These are phyloP conservation scores for Lycocorax pyrrhopterus DNA, from an alignment of 2,113 vertebrate species.

Conservation along the genomic window DNA sequence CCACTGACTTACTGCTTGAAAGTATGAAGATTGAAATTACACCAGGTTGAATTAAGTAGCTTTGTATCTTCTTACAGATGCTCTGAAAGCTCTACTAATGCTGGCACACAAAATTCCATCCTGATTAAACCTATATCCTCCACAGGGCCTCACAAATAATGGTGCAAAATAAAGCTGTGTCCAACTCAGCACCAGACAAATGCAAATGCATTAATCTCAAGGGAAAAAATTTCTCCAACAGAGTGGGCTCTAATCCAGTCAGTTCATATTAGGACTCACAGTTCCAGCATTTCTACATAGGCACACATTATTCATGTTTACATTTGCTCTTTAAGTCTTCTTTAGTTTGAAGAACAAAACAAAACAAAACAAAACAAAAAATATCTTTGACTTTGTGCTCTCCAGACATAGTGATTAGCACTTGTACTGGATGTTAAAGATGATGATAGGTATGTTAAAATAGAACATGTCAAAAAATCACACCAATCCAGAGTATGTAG, in stretches of 20 bases:
- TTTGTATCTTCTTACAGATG: constrained; percentile 9
- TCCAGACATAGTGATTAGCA: background rate
- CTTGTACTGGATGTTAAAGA: background rate
- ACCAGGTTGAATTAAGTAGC: constrained; percentile 11
- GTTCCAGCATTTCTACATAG: background rate
- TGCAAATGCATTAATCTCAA: background rate
- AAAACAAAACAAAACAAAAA: background rate
- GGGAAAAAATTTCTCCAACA: background rate
- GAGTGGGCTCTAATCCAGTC: background rate
- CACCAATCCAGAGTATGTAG: background rate
- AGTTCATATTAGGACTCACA: background rate
- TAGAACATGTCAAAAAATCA: background rate
- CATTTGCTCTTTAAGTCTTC: background rate
- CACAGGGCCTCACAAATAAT: background rate
- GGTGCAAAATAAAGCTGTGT: background rate
- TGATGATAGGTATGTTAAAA: background rate
- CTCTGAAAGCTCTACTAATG: constrained; percentile 31
- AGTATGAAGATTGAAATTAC: background rate
- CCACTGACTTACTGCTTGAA: background rate
- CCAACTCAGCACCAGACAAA: background rate
- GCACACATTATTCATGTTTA: background rate
- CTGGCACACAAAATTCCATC: background rate
- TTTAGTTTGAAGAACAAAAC: background rate
- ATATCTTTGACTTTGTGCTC: background rate
- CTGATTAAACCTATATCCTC: background rate